phyloP scores from a whole-genome alignment of 2,113 vertebrate genomes.

The Eleginops maclovinus region DNA sequence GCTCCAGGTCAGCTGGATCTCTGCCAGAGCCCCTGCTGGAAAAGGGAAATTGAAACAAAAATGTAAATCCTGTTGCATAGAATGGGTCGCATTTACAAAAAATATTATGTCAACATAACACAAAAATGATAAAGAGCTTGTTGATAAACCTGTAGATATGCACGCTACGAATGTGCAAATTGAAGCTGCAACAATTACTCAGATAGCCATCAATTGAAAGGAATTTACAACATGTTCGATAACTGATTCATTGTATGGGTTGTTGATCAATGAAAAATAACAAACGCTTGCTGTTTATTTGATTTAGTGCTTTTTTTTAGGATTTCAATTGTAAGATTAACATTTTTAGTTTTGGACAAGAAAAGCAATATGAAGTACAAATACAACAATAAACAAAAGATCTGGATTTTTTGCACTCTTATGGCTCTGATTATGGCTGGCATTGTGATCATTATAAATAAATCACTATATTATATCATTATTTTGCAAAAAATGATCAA shows the following conservation, averaged over 20 bases:
- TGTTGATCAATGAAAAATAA: not conserved
- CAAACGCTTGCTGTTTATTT: not conserved
- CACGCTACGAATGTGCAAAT: not conserved
- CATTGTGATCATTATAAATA: not conserved
- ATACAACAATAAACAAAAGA: not conserved
- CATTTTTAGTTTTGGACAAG: not conserved
- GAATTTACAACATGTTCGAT: not conserved
- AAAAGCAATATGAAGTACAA: not conserved
- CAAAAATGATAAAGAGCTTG: not conserved
- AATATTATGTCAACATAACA: slow-evolving; percentile 27
- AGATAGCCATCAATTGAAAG: not conserved
- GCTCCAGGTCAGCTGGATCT: slow-evolving; percentile 59
- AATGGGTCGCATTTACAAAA: slow-evolving; percentile 27
- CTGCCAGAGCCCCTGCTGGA: slow-evolving; percentile 43
- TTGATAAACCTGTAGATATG: not conserved
- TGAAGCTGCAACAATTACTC: not conserved
- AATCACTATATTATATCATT: not conserved
- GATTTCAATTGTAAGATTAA: not conserved
- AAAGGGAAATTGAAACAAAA: slow-evolving; percentile 43
- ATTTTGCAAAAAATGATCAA: not conserved
- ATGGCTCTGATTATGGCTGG: not conserved
- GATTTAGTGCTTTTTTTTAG: not conserved
- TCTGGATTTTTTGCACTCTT: too few species aligned
- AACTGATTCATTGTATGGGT: not conserved
- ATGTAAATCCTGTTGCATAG: slow-evolving; percentile 22